Evolutionary conservation across 2,888 invertebrate genomes (phyloP), one percentile per base, ranked within the genome.

Genomic region (Meta bourneti): DNA sequence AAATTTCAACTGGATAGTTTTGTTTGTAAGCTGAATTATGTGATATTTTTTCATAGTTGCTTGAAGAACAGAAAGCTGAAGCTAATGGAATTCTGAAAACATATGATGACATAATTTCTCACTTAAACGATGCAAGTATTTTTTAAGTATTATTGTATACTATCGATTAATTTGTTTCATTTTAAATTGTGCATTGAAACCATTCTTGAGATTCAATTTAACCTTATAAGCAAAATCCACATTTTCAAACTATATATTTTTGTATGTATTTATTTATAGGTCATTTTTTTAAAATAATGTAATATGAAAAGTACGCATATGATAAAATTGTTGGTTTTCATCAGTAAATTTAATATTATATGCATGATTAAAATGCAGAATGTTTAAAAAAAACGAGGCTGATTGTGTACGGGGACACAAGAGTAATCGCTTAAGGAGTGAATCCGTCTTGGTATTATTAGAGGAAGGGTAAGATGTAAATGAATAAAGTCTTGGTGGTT

Each of bases 91-190:
- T 75, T 69, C 69, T 88, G 16, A 75, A 88, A 13, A 61, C 80
- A 48, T 88, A 88, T 81, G 88, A 88, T 49, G 48, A 49, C 34
- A 88, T 88, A 70, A 88, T 88, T 81, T 69, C 61, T 11, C 74
- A 81, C 54, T 69, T 88, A 51, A 74, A 81, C 74, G 11, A 80
- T 20, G 88, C 80, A 54, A 72, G 87, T 80, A 54, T 9, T 74
- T 34, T 34, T 8, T n/a, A 54, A 78, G 11, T 19, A 48, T 2
- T 80, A 34, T 61, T 61, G 6, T 52, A 52, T 52, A 16, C 16
- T 34, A 34, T 52, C 51, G 9, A 49, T 9, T 19, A 7, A 48
- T 51, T 11, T 71, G 11, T 71, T n/a, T 19, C 0, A 74, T 84
- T 72, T 48, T 16, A 52, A 13, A n/a, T 83, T 70, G 13, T 71